These are phyloP conservation scores for Volucella inanis DNA, from an alignment of 2,888 invertebrate species.

Conservation along the genomic window DNA sequence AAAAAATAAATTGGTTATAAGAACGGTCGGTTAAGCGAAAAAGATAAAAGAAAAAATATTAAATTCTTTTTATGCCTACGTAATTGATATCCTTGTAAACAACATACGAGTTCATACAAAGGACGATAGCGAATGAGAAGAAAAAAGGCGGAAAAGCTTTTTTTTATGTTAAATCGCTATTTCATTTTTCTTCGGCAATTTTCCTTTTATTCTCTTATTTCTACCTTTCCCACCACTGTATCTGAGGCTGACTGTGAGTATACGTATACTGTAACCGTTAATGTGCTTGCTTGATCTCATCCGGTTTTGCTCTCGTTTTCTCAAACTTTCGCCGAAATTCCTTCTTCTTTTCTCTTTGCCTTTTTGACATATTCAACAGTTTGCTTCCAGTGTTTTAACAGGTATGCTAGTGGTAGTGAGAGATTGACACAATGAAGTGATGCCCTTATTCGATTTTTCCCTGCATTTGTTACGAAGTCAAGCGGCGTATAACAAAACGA, in stretches of 20 bases:
- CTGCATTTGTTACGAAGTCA: constrained; percentile 38
- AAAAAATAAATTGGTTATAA: constrained; percentile 14
- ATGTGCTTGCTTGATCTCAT: constrained; percentile 22
- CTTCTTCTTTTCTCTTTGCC: constrained; percentile 8
- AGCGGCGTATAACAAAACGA: constrained; percentile 35
- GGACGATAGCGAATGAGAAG: neutral
- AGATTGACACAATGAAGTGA: constrained; percentile 39
- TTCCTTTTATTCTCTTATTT: neutral
- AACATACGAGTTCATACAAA: constrained; percentile 56
- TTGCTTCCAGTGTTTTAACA: constrained; percentile 50
- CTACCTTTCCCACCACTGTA: neutral
- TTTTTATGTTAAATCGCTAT: constrained; percentile 24
- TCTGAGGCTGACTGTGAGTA: too few species aligned
- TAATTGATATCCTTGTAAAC: constrained; percentile 73
- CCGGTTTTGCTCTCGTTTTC: constrained; percentile 28
- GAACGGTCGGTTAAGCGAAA: neutral
- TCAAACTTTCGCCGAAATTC: constrained; percentile 47
- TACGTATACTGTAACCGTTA: neutral
- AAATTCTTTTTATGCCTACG: constrained; percentile 55
- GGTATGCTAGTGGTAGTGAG: constrained; percentile 43
- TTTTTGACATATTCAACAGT: constrained; percentile 71
- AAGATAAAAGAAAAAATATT: neutral
- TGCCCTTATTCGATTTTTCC: constrained; percentile 50
- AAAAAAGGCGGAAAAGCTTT: constrained; percentile 72
- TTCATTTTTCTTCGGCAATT: constrained; percentile 39